Percentiles rank a stretch among this genome's conserved stretches.
phyloP scores from a whole-genome alignment of 1,140 invertebrate species.

The Cydia fagiglandana region DNA sequence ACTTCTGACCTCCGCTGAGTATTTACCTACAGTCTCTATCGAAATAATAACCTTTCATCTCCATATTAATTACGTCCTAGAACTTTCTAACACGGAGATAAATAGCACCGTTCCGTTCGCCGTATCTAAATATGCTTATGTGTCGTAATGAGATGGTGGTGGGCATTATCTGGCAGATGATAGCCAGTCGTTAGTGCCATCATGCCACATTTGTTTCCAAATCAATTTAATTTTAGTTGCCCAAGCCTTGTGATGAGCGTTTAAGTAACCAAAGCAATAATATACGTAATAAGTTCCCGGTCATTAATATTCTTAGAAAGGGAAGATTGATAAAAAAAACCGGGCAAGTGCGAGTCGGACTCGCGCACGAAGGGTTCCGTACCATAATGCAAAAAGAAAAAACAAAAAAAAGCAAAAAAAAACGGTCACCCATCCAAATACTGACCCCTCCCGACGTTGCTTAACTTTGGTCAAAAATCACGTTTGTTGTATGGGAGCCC shows the following conservation, averaged over 20 bases:
- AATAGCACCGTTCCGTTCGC: conserved; percentile 47
- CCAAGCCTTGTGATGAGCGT: neutral
- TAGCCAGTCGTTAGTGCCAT: conserved; percentile 44
- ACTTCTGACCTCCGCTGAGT: conserved; percentile 47
- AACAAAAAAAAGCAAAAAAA: too few relatives aligned
- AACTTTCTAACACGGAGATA: conserved; percentile 69
- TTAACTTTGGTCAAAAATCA: too few relatives aligned
- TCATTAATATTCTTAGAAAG: conserved; percentile 3
- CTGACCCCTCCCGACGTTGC: too few relatives aligned
- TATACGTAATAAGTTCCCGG: neutral
- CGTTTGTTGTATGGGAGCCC: too few relatives aligned
- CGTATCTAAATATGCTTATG: conserved; percentile 41
- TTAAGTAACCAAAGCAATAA: conserved; percentile 29
- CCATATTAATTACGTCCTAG: conserved; percentile 75
- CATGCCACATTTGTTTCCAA: conserved; percentile 35
- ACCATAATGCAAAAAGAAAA: too few relatives aligned
- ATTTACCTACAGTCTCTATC: conserved; percentile 48
- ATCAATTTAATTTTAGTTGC: conserved; percentile 19
- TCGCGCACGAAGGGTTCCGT: too few relatives aligned
- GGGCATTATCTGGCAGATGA: conserved; percentile 57
- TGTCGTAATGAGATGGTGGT: conserved; percentile 61
- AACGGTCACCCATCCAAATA: too few relatives aligned
- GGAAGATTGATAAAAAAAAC: neutral
- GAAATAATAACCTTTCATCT: conserved; percentile 70
- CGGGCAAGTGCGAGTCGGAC: too few relatives aligned